Evolutionary conservation across 2,113 vertebrate species (phyloP).

Genomic region (Formicarius rufipectus): DNA sequence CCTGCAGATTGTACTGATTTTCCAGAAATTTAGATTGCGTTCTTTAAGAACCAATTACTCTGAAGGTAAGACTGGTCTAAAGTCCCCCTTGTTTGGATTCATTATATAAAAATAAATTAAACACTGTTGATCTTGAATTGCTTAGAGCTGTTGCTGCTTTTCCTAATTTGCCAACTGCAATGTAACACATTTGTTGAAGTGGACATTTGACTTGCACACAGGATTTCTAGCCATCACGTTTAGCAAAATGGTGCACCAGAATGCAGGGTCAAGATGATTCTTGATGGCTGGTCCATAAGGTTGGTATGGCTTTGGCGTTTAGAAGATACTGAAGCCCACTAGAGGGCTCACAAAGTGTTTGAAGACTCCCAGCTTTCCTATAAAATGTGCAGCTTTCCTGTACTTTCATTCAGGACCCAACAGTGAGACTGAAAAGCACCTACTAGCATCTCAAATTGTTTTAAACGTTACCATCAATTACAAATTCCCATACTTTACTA

Average conservation of each 20-base stretch:
- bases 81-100: neutral
- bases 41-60: neutral
- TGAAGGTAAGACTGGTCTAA: neutral
- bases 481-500: neutral
- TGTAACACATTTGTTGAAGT: neutral
- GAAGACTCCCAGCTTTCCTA: neutral
- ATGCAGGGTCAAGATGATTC: neutral
- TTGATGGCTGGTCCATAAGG: neutral
- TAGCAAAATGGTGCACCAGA: neutral
- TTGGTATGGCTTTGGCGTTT: neutral
- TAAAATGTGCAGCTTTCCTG: neutral
- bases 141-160: neutral
- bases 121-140: neutral
- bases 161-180: neutral
- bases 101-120: neutral
- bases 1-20: neutral
- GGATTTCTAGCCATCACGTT: neutral
- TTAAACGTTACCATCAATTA: fast-evolving
- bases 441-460: neutral
- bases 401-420: neutral
- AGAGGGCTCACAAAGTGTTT: neutral
- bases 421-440: neutral
- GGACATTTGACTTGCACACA: fast-evolving
- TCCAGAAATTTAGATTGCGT: neutral
- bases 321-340: neutral